Evolutionary conservation across 2,888 invertebrate genomes (phyloP).

Genomic region (Aethes cnicana): DNA sequence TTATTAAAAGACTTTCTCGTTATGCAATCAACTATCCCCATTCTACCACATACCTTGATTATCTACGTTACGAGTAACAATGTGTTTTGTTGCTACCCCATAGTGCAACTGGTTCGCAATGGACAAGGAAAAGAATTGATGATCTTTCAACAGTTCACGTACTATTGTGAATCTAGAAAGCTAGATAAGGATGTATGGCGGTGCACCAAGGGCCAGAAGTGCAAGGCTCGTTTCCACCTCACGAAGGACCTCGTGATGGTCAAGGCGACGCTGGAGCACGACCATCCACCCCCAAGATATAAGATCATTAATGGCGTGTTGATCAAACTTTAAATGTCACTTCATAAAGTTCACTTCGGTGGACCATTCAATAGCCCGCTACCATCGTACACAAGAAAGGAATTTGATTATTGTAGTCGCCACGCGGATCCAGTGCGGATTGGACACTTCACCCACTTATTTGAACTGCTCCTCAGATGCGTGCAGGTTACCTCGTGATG

Average conservation of each 20-base stretch:
- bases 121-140: conserved; percentile 3
- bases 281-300: conserved; percentile 1
- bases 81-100: too few species aligned
- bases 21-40: too few species aligned
- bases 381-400: too few species aligned
- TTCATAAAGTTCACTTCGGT: background rate
- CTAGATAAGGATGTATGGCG: conserved; percentile 15
- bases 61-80: too few species aligned
- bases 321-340: background rate
- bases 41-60: too few species aligned
- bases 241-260: background rate
- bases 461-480: too few species aligned
- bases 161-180: conserved; percentile 1
- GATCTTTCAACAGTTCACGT: conserved; percentile 1
- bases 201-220: conserved; percentile 8
- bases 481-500: too few species aligned
- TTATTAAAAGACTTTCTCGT: too few species aligned
- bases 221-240: conserved; percentile 25
- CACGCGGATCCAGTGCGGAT: too few species aligned
- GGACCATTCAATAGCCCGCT: too few species aligned
- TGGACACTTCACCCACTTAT: too few species aligned
- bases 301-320: background rate
- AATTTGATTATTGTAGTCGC: too few species aligned
- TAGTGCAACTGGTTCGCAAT: conserved; percentile 14
- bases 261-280: conserved; percentile 1